phyloP scores from a whole-genome alignment of 2,797 vertebrate genomes.

The Helicolenus hilgendorfi region DNA sequence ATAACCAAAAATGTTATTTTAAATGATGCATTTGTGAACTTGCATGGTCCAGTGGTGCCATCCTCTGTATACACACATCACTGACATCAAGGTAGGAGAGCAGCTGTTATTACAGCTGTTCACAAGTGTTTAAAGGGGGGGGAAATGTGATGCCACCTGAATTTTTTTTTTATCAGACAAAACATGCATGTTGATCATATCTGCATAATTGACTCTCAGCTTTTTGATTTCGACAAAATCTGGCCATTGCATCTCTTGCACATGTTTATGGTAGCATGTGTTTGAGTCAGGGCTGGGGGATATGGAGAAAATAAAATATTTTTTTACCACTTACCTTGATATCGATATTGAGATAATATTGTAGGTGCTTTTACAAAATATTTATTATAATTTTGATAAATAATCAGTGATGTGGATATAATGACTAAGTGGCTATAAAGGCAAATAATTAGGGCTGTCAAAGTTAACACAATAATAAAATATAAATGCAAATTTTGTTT shows the following conservation, averaged over 20 bases:
- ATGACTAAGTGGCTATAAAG: no score
- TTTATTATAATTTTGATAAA: no score
- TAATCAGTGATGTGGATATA: no score
- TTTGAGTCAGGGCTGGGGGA: background rate
- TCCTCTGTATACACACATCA: slow-evolving; percentile 6
- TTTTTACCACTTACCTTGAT: no score
- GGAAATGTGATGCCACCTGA: background rate
- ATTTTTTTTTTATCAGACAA: background rate
- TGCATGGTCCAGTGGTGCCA: background rate
- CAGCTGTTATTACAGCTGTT: background rate
- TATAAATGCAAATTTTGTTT: no score
- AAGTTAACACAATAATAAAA: no score
- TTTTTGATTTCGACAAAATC: background rate
- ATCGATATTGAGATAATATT: no score
- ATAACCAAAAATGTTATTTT: background rate
- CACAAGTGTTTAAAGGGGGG: background rate
- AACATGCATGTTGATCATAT: background rate
- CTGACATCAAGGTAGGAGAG: slow-evolving; percentile 17
- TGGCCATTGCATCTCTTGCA: background rate
- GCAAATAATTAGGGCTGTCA: no score
- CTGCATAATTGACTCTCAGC: background rate
- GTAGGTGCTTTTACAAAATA: no score
- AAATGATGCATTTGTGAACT: background rate
- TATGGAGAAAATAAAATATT: no score
- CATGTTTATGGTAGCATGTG: background rate